Base-by-base conservation (phyloP, 2,888 invertebrate genomes). In the Rambutsinella grinnellia region DNA sequence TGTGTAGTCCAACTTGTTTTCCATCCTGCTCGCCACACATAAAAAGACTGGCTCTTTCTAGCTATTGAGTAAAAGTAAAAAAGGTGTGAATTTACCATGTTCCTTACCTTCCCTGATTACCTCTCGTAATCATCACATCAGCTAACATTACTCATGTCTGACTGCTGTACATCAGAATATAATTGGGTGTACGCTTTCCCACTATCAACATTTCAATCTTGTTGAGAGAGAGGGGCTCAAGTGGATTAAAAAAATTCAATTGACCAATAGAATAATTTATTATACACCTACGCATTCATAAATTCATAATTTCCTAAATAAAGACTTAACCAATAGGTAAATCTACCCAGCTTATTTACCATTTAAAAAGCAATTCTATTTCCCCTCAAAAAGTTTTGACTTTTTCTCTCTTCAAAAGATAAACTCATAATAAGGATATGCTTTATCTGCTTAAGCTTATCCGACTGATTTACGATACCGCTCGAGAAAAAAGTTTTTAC, bases 31-130 rank as follows among this genome's bases (percentile, higher is more conserved):
- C n/a, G n/a, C n/a, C n/a, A n/a, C n/a, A n/a, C n/a, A n/a, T n/a
- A n/a, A n/a, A n/a, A n/a, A n/a, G n/a, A n/a, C 46, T 58, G 49
- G 44, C 54, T 54, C 27, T 49, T 46, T 67, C 15, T 24, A 23
- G 27, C 46, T 46, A 63, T 65, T 72, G n/a, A 56, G 51, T 47
- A 27, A 24, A 47, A 44, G 53, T 47, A 66, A 58, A 53, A 65
- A 72, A 72, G 72, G 72, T 72, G 72, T 72, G 72, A 72, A 72
- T 72, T 72, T 72, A 72, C 72, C 72, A 60, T 72, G 72, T 72
- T 72, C 66, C 66, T 66, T 72, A 58, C 65, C 72, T 72, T 53
- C 49, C 63, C 65, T 72, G 72, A 72, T 72, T 72, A 72, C 72
- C n/a, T 72, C 72, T 72, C 66, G 66, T 72, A 72, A 72, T 72